Evolutionary conservation across 2,113 vertebrate species (phyloP).

Genomic region (Anoplopoma fimbria): DNA sequence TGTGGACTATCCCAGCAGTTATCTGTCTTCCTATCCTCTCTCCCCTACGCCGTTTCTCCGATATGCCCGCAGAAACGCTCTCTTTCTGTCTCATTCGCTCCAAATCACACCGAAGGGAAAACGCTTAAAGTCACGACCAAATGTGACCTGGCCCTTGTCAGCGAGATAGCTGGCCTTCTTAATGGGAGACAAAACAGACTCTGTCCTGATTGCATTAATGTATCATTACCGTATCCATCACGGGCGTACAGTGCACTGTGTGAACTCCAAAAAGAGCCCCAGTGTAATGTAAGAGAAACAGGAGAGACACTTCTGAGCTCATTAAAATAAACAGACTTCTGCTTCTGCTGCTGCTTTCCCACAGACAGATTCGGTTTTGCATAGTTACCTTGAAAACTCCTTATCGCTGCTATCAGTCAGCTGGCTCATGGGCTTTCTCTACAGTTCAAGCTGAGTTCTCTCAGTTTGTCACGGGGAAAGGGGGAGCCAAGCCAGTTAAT

Average conservation of each 20-base stretch:
- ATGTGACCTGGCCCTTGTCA: slow-evolving; percentile 76
- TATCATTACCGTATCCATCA: slow-evolving; percentile 81
- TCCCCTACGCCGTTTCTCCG: slow-evolving; percentile 30
- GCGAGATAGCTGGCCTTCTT: slow-evolving; percentile 75
- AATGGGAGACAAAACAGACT: slow-evolving; percentile 80
- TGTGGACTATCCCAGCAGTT: slow-evolving; percentile 63
- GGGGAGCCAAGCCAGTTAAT: slow-evolving; percentile 50
- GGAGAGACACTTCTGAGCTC: slow-evolving; percentile 81
- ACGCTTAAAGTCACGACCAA: slow-evolving; percentile 66
- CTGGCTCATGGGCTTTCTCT: slow-evolving; percentile 74
- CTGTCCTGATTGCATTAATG: slow-evolving; percentile 79
- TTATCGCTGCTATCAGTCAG: slow-evolving; percentile 78
- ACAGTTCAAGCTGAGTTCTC: slow-evolving; percentile 76
- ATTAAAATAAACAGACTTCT: slow-evolving; percentile 83
- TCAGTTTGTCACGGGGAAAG: slow-evolving; percentile 61
- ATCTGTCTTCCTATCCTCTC: slow-evolving; percentile 51
- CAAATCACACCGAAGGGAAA: slow-evolving; percentile 61
- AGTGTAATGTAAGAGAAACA: slow-evolving; percentile 71
- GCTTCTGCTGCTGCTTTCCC: slow-evolving; percentile 81
- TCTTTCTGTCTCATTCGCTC: slow-evolving; percentile 36
- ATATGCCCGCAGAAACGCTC: slow-evolving; percentile 37
- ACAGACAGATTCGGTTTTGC: slow-evolving; percentile 70
- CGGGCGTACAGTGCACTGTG: slow-evolving; percentile 68
- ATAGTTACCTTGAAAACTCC: slow-evolving; percentile 78
- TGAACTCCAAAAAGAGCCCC: slow-evolving; percentile 77